Evolutionary conservation across 2,888 invertebrate species (phyloP).

Genomic region (Ptychoptera contaminata): DNA sequence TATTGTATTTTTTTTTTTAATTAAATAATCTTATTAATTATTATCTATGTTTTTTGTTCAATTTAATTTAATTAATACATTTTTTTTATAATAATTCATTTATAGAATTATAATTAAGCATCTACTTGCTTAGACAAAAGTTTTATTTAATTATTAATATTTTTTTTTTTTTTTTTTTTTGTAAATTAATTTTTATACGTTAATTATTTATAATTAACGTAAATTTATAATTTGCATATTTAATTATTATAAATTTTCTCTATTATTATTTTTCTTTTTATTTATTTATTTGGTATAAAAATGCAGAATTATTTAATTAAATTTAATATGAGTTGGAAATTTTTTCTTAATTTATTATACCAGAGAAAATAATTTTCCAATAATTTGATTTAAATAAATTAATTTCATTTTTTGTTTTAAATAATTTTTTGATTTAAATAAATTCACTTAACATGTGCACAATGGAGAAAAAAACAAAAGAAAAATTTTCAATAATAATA

Average conservation of each 20-base stretch:
- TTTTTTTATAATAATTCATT: neutral
- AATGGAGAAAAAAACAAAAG: no score
- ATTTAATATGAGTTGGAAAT: no score
- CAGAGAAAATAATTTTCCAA: no score
- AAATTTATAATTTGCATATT: conserved; percentile 1
- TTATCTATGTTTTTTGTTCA: neutral
- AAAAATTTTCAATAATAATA: no score
- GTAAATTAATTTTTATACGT: neutral
- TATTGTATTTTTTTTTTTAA: conserved; percentile 1
- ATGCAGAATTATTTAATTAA: neutral
- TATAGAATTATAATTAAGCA: neutral
- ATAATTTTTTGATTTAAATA: no score
- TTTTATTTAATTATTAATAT: conserved; percentile 6
- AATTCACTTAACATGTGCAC: no score
- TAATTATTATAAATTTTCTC: no score
- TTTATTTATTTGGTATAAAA: conserved; percentile 2
- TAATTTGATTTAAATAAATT: no score
- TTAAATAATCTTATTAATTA: conserved; percentile 6
- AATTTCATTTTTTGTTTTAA: no score
- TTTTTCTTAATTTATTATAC: no score
- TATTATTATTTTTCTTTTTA: neutral
- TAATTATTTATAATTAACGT: neutral
- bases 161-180: conserved; percentile 6
- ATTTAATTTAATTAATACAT: neutral
- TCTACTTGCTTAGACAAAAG: neutral